Evolutionary conservation across 2,888 invertebrate genomes (phyloP), one percentile per base, ranked within the genome.

Genomic region (Alsophila aescularia): DNA sequence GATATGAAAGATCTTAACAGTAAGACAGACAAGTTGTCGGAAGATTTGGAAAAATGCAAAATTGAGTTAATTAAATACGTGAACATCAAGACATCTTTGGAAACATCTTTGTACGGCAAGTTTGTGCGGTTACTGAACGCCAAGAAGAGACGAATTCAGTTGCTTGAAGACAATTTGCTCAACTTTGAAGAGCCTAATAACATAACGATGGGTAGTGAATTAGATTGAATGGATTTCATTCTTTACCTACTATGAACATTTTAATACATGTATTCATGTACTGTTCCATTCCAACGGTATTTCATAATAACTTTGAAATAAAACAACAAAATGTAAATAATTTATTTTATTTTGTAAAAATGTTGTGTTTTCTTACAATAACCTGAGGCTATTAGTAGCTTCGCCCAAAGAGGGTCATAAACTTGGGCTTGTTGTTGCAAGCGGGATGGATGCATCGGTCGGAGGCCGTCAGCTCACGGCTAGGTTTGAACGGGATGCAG

Each of bases 401-500:
- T 69, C 99, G 93, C 44, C 99, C 99, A 84, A 99, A 99, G 43
- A 99, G 88, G 1, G 97, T 97, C 82, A 96, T 99, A 84, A 90
- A 96, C 75, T 96, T 93, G 1, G 99, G 96, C 72, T 95, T 95
- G 51, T 93, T 94, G 16, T 85, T 93, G 88, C 99, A 99, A 49
- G 90, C 92, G 0, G 98, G 97, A 86, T 98, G 94, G 69, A 99
- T 96, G 84, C 99, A 99, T 69, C 94, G 95, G 62, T 96, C 94
- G 2, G 83, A 79, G 8, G 91, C 78, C 5, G 92, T 79, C 36
- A 96, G 92, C 2, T 90, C 77, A 1, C 94, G 92, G 0, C 97
- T 96, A 75, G 98, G 99, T 42, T 96, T 93, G 83, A 99, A 96
- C 2, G 99, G 99, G 75, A 99, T 97, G 83, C 99, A 99, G n/a